Evolutionary conservation across 1,140 invertebrate species (phyloP), one percentile per base, ranked within the genome.

Genomic region (Zaprionus davidi): DNA sequence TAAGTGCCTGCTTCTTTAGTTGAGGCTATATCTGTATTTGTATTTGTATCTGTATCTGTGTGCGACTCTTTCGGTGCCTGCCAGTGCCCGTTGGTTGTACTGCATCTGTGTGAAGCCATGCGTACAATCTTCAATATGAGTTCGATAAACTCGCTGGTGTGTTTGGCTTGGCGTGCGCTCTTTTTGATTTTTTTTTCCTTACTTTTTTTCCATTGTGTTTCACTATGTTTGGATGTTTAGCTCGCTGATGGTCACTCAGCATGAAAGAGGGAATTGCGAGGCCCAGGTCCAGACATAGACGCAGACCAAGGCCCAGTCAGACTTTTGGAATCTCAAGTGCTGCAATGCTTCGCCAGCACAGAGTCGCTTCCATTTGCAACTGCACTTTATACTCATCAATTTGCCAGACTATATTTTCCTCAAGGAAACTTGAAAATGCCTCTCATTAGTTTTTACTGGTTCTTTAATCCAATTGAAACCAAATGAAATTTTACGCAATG

Each of bases 91-190:
- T 15, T 36, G 22, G 41, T 41, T 38, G 58, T 34, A 34, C 60
- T 76, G 77, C 65, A 67, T 78, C 64, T 75, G 64, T 74, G 81
- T 85, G 86, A 80, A 90, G 86, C 85, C 85, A 90, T 90, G 85
- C 85, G 85, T 90, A 85, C 86, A 90, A 90, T 90, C 85, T 90
- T 90, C 86, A 90, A 90, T 90, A 88, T 90, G 86, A 90, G 85
- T 90, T 90, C 85, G 85, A 90, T 90, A 90, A 90, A 90, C 85
- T 78, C 85, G 71, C 73, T 83, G 66, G 13, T 81, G 82, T 78
- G 72, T 84, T 87, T 90, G 75, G 84, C 85, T 88, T 88, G 85
- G 84, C 84, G 84, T 88, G 85, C 85, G 85, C 85, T 82, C 81
- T 79, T 78, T 75, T 71, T 76, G 69, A 11, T 13, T 51, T 24